These are phyloP conservation scores for Chiroxiphia lanceolata DNA, from an alignment of 2,797 vertebrate species.

Conservation along the genomic window DNA sequence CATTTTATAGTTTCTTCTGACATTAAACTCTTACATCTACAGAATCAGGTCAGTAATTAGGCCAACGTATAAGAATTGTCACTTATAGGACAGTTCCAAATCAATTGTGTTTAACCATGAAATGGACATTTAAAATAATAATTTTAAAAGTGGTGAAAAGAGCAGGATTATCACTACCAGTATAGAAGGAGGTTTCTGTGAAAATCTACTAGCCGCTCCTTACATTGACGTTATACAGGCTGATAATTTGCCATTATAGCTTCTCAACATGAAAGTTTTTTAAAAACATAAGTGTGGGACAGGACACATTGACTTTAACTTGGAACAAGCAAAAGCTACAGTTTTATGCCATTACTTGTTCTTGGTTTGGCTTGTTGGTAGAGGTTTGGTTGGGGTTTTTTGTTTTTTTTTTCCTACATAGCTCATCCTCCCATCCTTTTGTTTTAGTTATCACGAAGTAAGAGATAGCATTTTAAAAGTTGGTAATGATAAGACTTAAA, in stretches of 20 bases:
- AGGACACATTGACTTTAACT: background rate
- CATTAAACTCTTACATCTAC: background rate
- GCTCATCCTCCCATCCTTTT: background rate
- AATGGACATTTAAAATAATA: background rate
- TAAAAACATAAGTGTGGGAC: background rate
- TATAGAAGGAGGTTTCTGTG: background rate
- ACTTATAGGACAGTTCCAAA: background rate
- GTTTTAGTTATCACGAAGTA: background rate
- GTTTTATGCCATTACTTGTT: background rate
- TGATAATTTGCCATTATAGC: background rate
- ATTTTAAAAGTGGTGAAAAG: background rate
- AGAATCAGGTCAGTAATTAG: slow-evolving; percentile 56
- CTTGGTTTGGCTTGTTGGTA: background rate
- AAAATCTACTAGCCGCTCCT: background rate
- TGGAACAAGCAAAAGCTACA: background rate
- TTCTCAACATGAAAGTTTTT: background rate
- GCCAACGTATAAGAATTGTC: background rate
- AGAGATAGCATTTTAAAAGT: background rate
- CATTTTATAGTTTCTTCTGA: background rate
- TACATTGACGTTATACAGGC: background rate
- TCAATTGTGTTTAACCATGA: background rate
- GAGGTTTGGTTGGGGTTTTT: background rate
- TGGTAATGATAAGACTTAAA: background rate
- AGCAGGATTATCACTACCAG: background rate
- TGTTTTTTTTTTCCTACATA: background rate